Evolutionary conservation across 2,113 vertebrate genomes (phyloP).

Genomic region (Galemys pyrenaicus): DNA sequence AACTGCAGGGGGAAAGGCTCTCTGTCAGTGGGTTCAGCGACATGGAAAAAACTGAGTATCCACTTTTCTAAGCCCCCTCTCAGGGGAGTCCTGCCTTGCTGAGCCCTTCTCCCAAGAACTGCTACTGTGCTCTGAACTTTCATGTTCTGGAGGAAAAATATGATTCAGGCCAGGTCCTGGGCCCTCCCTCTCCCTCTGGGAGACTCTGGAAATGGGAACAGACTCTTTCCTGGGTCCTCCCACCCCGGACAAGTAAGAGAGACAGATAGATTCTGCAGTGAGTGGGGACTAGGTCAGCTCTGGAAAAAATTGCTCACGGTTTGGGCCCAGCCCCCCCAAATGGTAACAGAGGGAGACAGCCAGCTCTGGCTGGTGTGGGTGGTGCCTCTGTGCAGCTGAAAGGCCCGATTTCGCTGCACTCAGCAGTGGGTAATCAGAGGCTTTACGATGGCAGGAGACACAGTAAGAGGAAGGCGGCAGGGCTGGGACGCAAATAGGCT

Average conservation of each 20-base stretch:
- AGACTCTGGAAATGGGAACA: not conserved
- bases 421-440: not conserved
- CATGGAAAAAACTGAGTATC: conserved; percentile 11
- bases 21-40: conserved; percentile 5
- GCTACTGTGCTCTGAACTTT: not conserved
- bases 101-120: not conserved
- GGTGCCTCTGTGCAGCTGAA: not conserved
- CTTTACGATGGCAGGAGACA: not conserved
- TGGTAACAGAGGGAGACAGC: not conserved
- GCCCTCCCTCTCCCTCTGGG: not conserved
- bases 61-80: not conserved
- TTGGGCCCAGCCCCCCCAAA: not conserved
- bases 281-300: not conserved
- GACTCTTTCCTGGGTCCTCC: not conserved
- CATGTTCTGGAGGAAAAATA: not conserved
- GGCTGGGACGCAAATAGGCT: not conserved
- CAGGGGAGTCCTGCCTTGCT: not conserved
- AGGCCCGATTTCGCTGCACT: not conserved
- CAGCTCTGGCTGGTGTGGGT: not conserved
- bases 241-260: not conserved
- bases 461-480: not conserved
- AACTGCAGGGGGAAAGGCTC: conserved; percentile 24
- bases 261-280: not conserved
- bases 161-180: not conserved
- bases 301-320: not conserved